phyloP scores from a whole-genome alignment of 2,113 vertebrate genomes.

The Corythornis madagascariensis region DNA sequence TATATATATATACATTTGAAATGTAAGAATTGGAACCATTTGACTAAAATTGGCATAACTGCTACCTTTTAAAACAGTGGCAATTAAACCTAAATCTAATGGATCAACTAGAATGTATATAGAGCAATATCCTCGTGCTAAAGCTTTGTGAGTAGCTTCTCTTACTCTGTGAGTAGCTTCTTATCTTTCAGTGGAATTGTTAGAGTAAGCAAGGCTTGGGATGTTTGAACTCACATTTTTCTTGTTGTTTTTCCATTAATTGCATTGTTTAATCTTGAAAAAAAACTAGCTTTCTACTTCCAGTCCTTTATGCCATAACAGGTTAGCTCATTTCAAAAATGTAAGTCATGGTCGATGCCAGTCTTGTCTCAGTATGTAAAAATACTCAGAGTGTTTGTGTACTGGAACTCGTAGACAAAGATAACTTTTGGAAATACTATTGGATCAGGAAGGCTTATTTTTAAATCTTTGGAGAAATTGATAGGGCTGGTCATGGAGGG shows the following conservation, averaged over 20 bases:
- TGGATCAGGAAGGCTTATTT: background rate
- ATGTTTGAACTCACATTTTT: background rate
- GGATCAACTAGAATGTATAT: background rate
- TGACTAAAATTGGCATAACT: conserved; percentile 2
- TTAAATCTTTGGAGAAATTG: background rate
- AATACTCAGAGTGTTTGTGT: background rate
- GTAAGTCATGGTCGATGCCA: background rate
- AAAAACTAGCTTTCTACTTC: background rate
- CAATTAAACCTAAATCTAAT: background rate
- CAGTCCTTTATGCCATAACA: background rate
- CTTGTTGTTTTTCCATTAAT: background rate
- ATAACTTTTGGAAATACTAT: background rate
- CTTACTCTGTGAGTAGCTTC: background rate
- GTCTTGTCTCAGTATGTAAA: background rate
- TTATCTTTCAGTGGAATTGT: background rate
- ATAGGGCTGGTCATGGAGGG: background rate
- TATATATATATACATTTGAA: background rate
- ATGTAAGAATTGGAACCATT: background rate
- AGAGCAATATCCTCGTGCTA: background rate
- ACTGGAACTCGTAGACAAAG: background rate
- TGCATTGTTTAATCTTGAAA: background rate
- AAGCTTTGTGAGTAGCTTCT: background rate
- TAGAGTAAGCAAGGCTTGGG: background rate
- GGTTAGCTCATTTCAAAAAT: conserved; percentile 1
- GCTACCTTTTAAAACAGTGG: background rate